Conservation (phyloP, 2,888 invertebrate species). For the Synanthedon andrenaeformis region DNA sequence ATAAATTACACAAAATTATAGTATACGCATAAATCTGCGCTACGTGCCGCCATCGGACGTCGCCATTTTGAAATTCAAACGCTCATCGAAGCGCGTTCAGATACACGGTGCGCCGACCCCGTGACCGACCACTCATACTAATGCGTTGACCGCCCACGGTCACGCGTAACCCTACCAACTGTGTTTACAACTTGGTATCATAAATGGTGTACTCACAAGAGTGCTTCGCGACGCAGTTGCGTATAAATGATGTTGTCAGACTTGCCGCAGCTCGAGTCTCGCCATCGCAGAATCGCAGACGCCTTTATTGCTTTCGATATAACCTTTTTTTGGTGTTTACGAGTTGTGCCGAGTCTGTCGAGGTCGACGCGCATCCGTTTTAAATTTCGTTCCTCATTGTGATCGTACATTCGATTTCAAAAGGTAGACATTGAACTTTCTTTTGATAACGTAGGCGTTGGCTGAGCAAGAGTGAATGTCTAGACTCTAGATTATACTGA, state of each 20-base stretch:
- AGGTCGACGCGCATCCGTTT: conserved; percentile 56
- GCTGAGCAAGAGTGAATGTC: not conserved
- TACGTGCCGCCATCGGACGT: conserved; percentile 11
- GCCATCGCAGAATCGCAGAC: conserved; percentile 50
- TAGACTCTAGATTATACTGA: not conserved
- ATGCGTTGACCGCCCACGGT: conserved; percentile 63
- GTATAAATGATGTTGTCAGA: conserved; percentile 20
- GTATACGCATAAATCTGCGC: conserved; percentile 17
- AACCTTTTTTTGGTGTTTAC: conserved; percentile 61
- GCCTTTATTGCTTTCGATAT: conserved; percentile 58
- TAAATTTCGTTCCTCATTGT: conserved; percentile 44
- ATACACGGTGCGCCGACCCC: conserved; percentile 53
- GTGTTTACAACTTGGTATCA: conserved; percentile 30
- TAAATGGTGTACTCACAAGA: conserved; percentile 19
- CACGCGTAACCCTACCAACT: conserved; percentile 39
- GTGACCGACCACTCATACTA: conserved; percentile 62
- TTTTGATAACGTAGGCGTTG: not conserved
- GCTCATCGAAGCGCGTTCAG: conserved; percentile 31
- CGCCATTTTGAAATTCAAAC: conserved; percentile 23
- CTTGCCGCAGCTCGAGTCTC: conserved; percentile 22
- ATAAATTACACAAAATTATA: conserved; percentile 57
- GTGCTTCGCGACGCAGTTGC: conserved; percentile 13
- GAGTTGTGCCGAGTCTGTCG: conserved; percentile 45
- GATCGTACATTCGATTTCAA: conserved; percentile 6
- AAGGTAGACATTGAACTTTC: not conserved